Conservation (phyloP, 2,888 invertebrate genomes). For the Helleia helle region DNA sequence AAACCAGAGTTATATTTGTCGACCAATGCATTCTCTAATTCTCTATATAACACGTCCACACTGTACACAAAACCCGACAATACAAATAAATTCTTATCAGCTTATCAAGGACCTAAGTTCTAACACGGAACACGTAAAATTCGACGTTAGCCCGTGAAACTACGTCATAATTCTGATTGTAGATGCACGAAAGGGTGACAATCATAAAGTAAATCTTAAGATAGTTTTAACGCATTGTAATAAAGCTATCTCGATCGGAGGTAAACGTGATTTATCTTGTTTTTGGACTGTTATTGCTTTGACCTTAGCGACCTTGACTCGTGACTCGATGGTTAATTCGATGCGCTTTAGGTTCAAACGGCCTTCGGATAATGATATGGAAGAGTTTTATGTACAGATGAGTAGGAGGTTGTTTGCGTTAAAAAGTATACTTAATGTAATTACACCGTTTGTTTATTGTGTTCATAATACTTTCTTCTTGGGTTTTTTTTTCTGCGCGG, state of each 20-base stretch:
- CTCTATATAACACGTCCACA: too few relatives aligned
- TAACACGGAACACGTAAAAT: not conserved
- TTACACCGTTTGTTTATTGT: too few relatives aligned
- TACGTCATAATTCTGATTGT: constrained; percentile 1
- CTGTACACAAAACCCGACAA: not conserved
- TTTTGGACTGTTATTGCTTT: constrained; percentile 3
- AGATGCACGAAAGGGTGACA: constrained; percentile 10
- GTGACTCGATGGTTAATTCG: too few relatives aligned
- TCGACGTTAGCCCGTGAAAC: not conserved
- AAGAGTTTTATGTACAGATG: too few relatives aligned
- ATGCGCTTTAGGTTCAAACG: constrained; percentile 3
- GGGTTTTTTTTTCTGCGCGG: too few relatives aligned
- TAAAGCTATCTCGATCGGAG: constrained; percentile 27
- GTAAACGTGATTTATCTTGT: constrained; percentile 16
- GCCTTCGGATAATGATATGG: too few relatives aligned
- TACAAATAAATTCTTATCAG: not conserved
- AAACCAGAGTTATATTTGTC: too few relatives aligned
- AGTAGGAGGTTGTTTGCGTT: too few relatives aligned
- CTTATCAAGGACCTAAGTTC: constrained; percentile 3
- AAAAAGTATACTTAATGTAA: too few relatives aligned
- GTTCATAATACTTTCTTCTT: too few relatives aligned
- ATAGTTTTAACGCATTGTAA: constrained; percentile 31
- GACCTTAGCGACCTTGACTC: not conserved
- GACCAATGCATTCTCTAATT: too few relatives aligned
- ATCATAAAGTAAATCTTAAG: constrained; percentile 34